Conservation (phyloP, 2,113 vertebrate species). For the Aplodontia rufa region DNA sequence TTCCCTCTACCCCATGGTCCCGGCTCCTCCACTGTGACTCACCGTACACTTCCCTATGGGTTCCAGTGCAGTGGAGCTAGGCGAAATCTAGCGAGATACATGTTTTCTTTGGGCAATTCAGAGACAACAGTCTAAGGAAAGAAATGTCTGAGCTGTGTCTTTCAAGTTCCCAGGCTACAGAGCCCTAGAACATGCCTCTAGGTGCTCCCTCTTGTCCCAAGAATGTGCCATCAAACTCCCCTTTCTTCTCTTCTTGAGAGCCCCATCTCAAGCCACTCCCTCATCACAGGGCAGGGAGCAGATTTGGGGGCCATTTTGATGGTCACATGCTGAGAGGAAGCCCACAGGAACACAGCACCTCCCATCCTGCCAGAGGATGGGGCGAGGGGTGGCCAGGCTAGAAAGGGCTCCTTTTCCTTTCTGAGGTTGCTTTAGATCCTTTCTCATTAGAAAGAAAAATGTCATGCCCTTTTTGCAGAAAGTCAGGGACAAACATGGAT, state of each 20-base stretch:
- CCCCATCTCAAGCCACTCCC: not conserved
- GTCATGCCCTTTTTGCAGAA: not conserved
- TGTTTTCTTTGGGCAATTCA: not conserved
- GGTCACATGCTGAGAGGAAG: not conserved
- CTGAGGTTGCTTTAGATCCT: not conserved
- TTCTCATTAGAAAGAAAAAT: conserved; percentile 30
- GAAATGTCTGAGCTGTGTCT: not conserved
- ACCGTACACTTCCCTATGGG: rapidly evolving
- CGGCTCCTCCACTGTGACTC: rapidly evolving
- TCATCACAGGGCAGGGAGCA: rapidly evolving
- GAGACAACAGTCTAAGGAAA: not conserved
- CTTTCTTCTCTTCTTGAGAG: not conserved
- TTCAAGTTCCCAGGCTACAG: not conserved
- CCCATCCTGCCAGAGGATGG: not conserved
- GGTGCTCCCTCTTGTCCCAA: not conserved
- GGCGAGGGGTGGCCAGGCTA: rapidly evolving
- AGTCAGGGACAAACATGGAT: conserved; percentile 21
- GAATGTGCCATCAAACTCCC: not conserved
- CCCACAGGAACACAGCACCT: rapidly evolving
- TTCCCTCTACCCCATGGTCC: rapidly evolving
- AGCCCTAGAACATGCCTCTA: not conserved
- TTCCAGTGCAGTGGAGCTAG: too few relatives aligned
- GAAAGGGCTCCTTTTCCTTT: not conserved
- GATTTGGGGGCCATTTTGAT: rapidly evolving
- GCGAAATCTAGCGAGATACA: rapidly evolving